A percentile compares a stretch with the other conserved stretches of the same genome.
Evolutionary conservation across 2,113 vertebrate genomes (phyloP).

Genomic region (Sisor rabdophorus): DNA sequence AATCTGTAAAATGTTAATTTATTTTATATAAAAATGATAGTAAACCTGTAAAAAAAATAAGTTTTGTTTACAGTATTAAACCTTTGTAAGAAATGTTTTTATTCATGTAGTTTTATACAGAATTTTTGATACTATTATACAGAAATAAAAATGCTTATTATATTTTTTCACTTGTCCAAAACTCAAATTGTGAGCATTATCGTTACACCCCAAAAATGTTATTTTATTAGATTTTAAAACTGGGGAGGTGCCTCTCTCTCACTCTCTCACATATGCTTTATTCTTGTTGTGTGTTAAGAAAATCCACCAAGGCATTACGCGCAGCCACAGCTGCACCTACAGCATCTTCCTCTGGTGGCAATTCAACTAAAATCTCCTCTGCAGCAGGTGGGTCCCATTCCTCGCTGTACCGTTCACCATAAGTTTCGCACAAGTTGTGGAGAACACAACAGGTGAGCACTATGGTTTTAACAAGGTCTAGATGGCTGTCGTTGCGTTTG

Average conservation of each 20-base stretch:
- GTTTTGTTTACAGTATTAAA: not conserved
- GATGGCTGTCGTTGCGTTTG: constrained; percentile 12
- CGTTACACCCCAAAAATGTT: not conserved
- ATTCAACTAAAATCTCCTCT: not conserved
- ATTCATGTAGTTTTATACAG: not conserved
- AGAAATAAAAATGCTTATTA: not conserved
- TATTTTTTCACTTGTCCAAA: not conserved
- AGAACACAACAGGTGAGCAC: constrained; percentile 16
- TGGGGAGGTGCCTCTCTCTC: not conserved
- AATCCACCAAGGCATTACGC: constrained; percentile 4
- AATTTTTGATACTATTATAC: not conserved
- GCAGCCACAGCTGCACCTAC: not conserved
- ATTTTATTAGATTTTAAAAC: not conserved
- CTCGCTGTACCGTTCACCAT: not conserved
- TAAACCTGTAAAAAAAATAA: not conserved
- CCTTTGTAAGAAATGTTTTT: not conserved
- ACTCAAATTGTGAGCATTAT: not conserved
- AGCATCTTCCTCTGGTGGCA: not conserved
- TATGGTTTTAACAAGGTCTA: constrained; percentile 18
- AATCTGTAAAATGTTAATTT: not conserved
- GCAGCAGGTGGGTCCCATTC: constrained; percentile 6
- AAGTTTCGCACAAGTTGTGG: constrained; percentile 9
- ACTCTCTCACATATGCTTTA: not conserved
- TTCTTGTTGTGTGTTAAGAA: not conserved
- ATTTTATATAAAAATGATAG: not conserved